Evolutionary conservation across 2,113 vertebrate species (phyloP).

Genomic region (Ondatra zibethicus): DNA sequence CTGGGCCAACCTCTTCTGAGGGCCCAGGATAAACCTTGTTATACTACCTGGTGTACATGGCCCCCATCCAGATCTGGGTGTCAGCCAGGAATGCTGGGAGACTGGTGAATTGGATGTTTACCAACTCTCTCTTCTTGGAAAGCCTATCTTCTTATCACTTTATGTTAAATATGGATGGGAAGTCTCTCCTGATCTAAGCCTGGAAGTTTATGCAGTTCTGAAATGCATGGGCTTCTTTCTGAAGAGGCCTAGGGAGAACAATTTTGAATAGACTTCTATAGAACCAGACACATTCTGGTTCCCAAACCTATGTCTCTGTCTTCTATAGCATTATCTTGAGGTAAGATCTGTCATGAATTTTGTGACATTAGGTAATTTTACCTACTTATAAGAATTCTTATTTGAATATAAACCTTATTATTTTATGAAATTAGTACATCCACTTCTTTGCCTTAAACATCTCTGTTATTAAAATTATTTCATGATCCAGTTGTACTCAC

Average conservation of each 20-base stretch:
- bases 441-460: constrained; percentile 12
- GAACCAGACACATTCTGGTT: not conserved
- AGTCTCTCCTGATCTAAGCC: constrained; percentile 65
- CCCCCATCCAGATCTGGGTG: not conserved
- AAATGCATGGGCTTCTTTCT: constrained; percentile 55
- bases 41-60: not conserved
- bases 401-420: constrained; percentile 53
- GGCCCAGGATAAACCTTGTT: not conserved
- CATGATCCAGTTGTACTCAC: not conserved
- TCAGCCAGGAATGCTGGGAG: constrained; percentile 43
- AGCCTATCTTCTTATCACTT: constrained; percentile 68
- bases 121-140: constrained; percentile 76
- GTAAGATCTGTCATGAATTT: constrained; percentile 3
- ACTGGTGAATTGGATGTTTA: constrained; percentile 68
- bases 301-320: not conserved
- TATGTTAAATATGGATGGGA: constrained; percentile 63
- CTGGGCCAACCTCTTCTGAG: not conserved
- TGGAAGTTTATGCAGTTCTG: constrained; percentile 57
- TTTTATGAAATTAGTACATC: not conserved
- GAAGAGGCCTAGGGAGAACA: not conserved
- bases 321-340: constrained; percentile 15
- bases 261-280: not conserved
- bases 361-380: constrained; percentile 29
- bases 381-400: not conserved
- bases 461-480: not conserved